Percentiles rank a stretch among this genome's conserved stretches.
Conservation (phyloP, 92 coral and sea anemone species). For the Porites rus region DNA sequence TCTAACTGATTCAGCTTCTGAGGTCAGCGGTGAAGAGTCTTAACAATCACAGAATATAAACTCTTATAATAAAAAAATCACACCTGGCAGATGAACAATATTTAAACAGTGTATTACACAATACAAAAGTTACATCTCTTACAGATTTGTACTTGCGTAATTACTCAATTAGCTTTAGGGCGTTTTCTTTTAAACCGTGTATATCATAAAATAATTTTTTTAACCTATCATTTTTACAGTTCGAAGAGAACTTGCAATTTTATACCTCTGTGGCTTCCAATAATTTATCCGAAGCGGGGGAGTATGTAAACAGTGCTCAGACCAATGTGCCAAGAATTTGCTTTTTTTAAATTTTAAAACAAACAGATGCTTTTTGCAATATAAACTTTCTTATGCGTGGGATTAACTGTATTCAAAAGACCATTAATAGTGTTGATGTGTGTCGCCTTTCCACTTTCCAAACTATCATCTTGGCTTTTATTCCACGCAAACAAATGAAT, state of each 20-base stretch:
- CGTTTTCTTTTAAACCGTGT: too few relatives aligned
- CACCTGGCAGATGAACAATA: too few relatives aligned
- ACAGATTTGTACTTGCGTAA: too few relatives aligned
- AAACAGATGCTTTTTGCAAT: background rate
- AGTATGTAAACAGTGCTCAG: constrained; percentile 2
- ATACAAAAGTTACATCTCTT: too few relatives aligned
- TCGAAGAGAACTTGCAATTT: background rate
- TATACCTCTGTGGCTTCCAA: background rate
- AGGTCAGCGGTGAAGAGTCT: background rate
- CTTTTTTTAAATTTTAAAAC: background rate
- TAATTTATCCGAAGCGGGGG: background rate
- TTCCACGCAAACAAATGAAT: background rate
- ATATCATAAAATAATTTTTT: too few relatives aligned
- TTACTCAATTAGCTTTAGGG: too few relatives aligned
- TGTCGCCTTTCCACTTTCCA: background rate
- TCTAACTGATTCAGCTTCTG: background rate
- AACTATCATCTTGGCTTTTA: background rate
- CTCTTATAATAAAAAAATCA: too few relatives aligned
- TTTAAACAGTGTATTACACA: too few relatives aligned
- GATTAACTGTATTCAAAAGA: background rate
- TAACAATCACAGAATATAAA: background rate
- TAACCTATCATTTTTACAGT: too few relatives aligned
- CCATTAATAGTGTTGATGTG: background rate
- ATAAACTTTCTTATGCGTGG: background rate
- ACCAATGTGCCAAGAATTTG: background rate